These are phyloP conservation scores for Synanthedon andrenaeformis DNA, from an alignment of 2,888 invertebrate species.

Conservation along the genomic window DNA sequence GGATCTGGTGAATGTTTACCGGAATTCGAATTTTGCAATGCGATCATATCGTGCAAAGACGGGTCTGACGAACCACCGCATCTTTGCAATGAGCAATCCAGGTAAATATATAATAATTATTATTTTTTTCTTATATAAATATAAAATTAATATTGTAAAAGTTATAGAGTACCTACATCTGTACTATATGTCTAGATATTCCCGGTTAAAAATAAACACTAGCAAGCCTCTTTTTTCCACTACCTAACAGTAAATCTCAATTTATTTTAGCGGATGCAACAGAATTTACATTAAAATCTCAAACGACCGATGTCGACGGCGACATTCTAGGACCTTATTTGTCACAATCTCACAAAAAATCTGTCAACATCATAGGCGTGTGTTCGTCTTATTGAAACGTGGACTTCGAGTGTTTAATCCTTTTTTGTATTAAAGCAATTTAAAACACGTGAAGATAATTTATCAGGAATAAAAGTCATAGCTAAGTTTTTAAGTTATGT, in stretches of 20 bases:
- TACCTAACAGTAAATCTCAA: too few species aligned
- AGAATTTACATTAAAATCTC: background rate
- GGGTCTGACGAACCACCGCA: conserved; percentile 91
- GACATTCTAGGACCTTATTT: background rate
- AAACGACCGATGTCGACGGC: background rate
- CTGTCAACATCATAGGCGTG: background rate
- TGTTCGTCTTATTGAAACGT: background rate
- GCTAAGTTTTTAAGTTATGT: too few species aligned
- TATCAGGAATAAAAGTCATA: too few species aligned
- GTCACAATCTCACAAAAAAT: background rate
- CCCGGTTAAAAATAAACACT: too few species aligned
- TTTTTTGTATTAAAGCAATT: background rate
- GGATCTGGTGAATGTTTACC: conserved; percentile 88
- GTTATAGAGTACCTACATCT: too few species aligned
- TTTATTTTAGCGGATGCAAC: background rate
- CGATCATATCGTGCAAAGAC: conserved; percentile 86
- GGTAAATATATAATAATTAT: conserved; percentile 23
- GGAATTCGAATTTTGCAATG: conserved; percentile 93
- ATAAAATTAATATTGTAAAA: too few species aligned
- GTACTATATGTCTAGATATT: too few species aligned
- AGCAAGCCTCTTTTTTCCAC: too few species aligned
- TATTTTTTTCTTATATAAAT: background rate
- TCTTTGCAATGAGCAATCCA: conserved; percentile 75
- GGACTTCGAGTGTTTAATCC: background rate
- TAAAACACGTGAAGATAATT: background rate